Conservation (phyloP, 2,888 invertebrate species). For the Proisotoma minuta region DNA sequence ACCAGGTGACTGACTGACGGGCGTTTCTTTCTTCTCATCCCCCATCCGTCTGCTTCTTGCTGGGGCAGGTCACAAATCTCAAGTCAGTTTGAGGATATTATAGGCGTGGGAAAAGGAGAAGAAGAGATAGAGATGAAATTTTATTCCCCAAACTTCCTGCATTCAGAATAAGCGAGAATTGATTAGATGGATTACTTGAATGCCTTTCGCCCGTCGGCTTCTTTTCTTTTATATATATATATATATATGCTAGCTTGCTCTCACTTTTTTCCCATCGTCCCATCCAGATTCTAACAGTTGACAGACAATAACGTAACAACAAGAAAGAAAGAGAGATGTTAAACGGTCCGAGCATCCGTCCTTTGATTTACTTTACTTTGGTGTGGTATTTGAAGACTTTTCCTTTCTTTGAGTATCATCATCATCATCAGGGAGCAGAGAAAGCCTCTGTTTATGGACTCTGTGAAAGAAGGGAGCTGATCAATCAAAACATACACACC, state of each 20-base stretch:
- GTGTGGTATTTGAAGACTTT: no score
- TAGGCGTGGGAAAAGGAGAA: constrained; percentile 2
- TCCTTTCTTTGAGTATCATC: no score
- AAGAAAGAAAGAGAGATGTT: no score
- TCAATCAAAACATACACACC: no score
- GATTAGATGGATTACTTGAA: constrained; percentile 25
- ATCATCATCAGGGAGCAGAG: no score
- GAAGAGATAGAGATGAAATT: constrained; percentile 3
- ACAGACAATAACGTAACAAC: no score
- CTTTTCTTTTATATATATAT: not conserved
- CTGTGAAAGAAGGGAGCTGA: no score
- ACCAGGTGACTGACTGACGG: not conserved
- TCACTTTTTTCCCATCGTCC: no score
- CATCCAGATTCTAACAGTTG: no score
- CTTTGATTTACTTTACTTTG: no score
- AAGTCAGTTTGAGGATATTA: constrained; percentile 5
- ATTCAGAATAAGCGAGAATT: constrained; percentile 18
- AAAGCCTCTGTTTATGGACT: no score
- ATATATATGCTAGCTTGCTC: not conserved
- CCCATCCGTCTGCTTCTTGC: constrained; percentile 6
- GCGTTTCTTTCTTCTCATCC: not conserved
- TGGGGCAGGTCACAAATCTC: not conserved
- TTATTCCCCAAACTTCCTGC: not conserved
- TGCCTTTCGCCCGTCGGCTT: not conserved
- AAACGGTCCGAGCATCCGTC: no score